These are phyloP conservation scores for Hecatera dysodea DNA, from an alignment of 2,888 invertebrate genomes.

Conservation along the genomic window DNA sequence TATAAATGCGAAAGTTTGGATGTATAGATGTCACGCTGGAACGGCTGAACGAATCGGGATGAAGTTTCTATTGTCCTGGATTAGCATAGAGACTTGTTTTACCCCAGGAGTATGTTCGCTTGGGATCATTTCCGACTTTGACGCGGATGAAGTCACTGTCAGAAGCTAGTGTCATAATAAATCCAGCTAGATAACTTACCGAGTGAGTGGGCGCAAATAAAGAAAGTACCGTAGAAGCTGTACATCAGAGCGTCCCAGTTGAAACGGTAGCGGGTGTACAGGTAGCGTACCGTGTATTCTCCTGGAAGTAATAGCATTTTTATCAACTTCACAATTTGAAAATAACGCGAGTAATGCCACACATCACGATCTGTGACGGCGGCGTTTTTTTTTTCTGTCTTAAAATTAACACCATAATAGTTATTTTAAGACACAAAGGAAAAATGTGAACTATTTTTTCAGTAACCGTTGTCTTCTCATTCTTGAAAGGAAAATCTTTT, in stretches of 20 bases:
- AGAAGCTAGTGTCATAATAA: neutral
- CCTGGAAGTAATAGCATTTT: conserved; percentile 75
- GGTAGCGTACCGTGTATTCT: conserved; percentile 84
- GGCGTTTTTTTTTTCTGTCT: neutral
- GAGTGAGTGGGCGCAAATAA: conserved; percentile 80
- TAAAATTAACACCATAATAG: no score
- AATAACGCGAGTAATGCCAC: no score
- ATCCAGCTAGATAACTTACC: conserved; percentile 73
- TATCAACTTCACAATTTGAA: neutral
- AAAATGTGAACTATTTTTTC: neutral
- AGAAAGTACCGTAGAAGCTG: conserved; percentile 85
- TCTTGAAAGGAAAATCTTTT: neutral
- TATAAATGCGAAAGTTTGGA: no score
- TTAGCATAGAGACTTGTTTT: no score
- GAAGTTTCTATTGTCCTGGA: no score
- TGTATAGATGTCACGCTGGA: no score
- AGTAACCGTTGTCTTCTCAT: neutral
- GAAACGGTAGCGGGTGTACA: conserved; percentile 86
- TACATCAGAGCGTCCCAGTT: conserved; percentile 89
- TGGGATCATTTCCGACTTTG: no score
- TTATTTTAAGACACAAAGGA: neutral
- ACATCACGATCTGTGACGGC: neutral
- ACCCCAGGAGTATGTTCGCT: no score
- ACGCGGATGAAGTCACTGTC: no score
- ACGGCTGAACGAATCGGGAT: no score